Evolutionary conservation across 2,888 invertebrate genomes (phyloP).

Genomic region (Tubulanus polymorphus): DNA sequence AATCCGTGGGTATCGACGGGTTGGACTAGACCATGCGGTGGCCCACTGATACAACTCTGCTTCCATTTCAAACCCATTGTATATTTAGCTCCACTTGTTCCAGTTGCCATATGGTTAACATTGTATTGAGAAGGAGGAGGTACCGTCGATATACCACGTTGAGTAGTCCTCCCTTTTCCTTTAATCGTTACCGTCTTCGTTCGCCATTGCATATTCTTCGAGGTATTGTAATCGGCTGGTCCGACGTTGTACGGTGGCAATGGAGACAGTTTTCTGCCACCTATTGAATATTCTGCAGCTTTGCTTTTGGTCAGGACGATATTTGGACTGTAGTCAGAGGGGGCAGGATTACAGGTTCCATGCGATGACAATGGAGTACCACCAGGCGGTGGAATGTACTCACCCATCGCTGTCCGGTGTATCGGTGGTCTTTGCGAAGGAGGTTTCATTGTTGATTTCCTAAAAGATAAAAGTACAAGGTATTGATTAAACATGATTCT

Average conservation of each 20-base stretch:
- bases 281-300: conserved; percentile 30
- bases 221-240: conserved; percentile 27
- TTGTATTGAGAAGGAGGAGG: conserved; percentile 8
- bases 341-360: conserved; percentile 26
- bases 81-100: conserved; percentile 9
- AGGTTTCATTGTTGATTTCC: too few relatives aligned
- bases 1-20: conserved; percentile 13
- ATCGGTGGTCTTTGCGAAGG: too few relatives aligned
- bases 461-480: too few relatives aligned
- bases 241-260: conserved; percentile 18
- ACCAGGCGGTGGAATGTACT: conserved; percentile 29
- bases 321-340: conserved; percentile 30
- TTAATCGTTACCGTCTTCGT: conserved; percentile 24
- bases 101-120: conserved; percentile 3
- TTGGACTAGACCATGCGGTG: conserved; percentile 13
- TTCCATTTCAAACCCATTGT: not conserved
- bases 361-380: conserved; percentile 30
- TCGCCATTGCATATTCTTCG: conserved; percentile 22
- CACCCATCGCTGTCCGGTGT: conserved; percentile 35
- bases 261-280: conserved; percentile 21
- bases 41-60: conserved; percentile 6
- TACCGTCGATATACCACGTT: conserved; percentile 21
- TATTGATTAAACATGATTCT: too few relatives aligned
- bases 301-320: conserved; percentile 21
- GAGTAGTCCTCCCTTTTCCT: conserved; percentile 23